phyloP scores from a whole-genome alignment of 2,113 vertebrate species.

The Lonchura striata region DNA sequence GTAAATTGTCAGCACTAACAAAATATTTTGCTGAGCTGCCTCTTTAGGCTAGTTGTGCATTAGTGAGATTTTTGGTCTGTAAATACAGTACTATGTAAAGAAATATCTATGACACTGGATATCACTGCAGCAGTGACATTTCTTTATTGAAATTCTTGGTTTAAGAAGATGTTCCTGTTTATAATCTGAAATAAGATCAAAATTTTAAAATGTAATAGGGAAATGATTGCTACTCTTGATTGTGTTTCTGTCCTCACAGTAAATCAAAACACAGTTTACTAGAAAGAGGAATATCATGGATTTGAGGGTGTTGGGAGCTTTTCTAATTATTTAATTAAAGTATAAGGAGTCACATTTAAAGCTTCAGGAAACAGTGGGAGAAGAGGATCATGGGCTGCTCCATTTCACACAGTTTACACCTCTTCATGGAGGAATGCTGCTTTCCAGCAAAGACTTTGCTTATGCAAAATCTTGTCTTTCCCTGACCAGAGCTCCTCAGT shows the following conservation, averaged over 20 bases:
- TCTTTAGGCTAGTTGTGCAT: slow-evolving; percentile 1
- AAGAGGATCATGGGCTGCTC: not conserved
- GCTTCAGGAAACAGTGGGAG: not conserved
- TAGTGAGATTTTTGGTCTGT: not conserved
- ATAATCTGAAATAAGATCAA: slow-evolving; percentile 14
- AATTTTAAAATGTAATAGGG: not conserved
- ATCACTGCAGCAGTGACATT: not conserved
- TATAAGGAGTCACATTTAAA: not conserved
- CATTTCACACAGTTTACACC: not conserved
- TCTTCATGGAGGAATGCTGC: not conserved
- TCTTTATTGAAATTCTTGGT: not conserved
- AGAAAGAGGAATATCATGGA: not conserved
- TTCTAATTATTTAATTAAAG: not conserved
- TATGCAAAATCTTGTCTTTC: not conserved
- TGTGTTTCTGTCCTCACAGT: not conserved
- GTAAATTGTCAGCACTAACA: slow-evolving; percentile 7
- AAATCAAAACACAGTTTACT: not conserved
- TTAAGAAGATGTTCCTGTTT: not conserved
- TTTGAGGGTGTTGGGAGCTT: not conserved
- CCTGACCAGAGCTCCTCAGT: not conserved
- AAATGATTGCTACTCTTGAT: not conserved
- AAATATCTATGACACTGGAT: not conserved
- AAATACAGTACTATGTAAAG: not conserved
- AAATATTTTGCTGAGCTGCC: slow-evolving; percentile 27
- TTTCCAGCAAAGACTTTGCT: not conserved